phyloP scores from a whole-genome alignment of 2,113 vertebrate genomes.

The Crotalus viridis region DNA sequence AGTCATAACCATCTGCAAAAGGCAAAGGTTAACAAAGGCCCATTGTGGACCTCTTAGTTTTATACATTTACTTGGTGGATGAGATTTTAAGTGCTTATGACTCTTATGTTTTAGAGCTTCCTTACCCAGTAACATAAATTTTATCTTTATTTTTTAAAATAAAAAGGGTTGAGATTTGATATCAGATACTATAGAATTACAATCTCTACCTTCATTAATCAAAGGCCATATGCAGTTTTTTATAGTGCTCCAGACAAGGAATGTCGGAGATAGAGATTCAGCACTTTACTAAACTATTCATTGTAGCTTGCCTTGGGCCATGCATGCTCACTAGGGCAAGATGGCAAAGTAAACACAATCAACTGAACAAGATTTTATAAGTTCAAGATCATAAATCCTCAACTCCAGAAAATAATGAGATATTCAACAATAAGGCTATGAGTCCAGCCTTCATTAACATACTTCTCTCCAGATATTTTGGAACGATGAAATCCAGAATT shows the following conservation, averaged over 20 bases:
- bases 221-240: not conserved
- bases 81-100: not conserved
- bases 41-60: not conserved
- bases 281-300: not conserved
- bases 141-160: not conserved
- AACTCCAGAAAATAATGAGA: not conserved
- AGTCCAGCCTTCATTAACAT: not conserved
- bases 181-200: not conserved
- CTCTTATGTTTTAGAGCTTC: not conserved
- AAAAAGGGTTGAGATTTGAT: constrained; percentile 36
- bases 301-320: not conserved
- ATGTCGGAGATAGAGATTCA: constrained; percentile 38
- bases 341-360: not conserved
- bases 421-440: not conserved
- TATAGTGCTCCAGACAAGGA: not conserved
- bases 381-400: not conserved
- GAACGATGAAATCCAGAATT: not conserved
- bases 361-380: not conserved
- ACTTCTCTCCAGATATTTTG: not conserved
- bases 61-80: not conserved
- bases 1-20: rapidly evolving
- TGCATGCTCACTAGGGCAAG: rapidly evolving
- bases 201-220: constrained; percentile 29
- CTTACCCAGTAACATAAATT: constrained; percentile 5
- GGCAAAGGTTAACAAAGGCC: rapidly evolving